Evolutionary conservation across 2,888 invertebrate species (phyloP).

Genomic region (Scaptomyza tumidula): DNA sequence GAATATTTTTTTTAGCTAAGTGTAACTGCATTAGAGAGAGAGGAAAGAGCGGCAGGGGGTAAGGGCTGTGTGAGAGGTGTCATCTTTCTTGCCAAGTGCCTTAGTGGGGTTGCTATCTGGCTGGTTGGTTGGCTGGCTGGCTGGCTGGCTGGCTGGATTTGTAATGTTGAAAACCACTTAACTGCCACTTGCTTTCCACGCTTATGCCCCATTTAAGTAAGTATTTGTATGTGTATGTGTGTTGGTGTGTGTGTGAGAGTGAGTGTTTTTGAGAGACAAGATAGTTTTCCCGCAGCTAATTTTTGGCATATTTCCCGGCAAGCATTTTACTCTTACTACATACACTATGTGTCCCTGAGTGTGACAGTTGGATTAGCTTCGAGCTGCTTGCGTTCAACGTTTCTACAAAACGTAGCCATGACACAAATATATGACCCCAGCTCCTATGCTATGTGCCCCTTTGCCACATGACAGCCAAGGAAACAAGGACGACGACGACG

Average conservation of each 20-base stretch:
- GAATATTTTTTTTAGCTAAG: background rate
- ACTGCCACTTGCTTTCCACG: constrained; percentile 51
- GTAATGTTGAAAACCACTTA: constrained; percentile 67
- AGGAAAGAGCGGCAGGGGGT: background rate
- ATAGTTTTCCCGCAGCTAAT: constrained; percentile 58
- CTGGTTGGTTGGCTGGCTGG: constrained; percentile 5
- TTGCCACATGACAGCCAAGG: constrained; percentile 48
- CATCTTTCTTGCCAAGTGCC: constrained; percentile 13
- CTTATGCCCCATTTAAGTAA: constrained; percentile 26
- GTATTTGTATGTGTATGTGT: constrained; percentile 10
- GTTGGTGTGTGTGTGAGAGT: background rate
- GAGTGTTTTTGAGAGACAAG: constrained; percentile 11
- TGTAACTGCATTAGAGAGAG: constrained; percentile 1
- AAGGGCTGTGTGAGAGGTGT: constrained; percentile 1
- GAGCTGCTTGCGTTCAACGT: too few relatives aligned
- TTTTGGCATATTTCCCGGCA: constrained; percentile 71
- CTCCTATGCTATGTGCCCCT: constrained; percentile 10
- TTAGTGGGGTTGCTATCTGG: background rate
- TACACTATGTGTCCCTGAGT: constrained; percentile 46
- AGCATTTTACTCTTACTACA: constrained; percentile 47
- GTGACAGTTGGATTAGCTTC: constrained; percentile 70
- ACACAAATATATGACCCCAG: constrained; percentile 64
- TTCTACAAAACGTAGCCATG: constrained; percentile 53
- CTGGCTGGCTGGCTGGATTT: constrained; percentile 23
- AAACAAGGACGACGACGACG: constrained; percentile 19